Evolutionary conservation across 2,113 vertebrate species (phyloP).

Genomic region (Electrona antarctica): DNA sequence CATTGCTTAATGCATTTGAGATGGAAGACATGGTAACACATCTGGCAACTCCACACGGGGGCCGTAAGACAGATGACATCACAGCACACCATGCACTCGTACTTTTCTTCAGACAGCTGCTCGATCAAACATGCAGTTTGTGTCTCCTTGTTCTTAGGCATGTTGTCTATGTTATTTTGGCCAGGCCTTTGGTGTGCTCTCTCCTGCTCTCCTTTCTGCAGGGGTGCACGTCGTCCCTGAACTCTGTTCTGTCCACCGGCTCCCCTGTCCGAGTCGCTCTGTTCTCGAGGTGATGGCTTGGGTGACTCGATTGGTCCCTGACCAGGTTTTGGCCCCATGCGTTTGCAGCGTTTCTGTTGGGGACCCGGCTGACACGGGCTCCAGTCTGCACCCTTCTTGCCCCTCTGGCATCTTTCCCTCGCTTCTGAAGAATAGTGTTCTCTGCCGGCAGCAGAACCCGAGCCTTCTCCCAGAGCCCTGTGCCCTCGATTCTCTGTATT

Average conservation of each 20-base stretch:
- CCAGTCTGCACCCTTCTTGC: constrained; percentile 33
- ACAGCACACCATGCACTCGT: constrained; percentile 99
- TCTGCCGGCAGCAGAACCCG: constrained; percentile 11
- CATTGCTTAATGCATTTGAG: constrained; percentile 98
- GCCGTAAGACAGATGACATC: constrained; percentile 89
- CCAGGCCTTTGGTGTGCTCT: constrained; percentile 73
- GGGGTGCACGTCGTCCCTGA: constrained; percentile 68
- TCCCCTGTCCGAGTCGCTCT: constrained; percentile 71
- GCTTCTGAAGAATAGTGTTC: constrained; percentile 27
- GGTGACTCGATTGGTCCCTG: constrained; percentile 78
- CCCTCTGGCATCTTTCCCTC: constrained; percentile 40
- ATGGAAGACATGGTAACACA: constrained; percentile 97
- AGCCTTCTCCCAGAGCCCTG: constrained; percentile 1
- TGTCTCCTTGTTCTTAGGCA: constrained; percentile 93
- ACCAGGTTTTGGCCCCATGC: constrained; percentile 72
- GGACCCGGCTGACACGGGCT: constrained; percentile 40
- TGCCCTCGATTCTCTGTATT: constrained; percentile 33
- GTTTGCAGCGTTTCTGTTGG: constrained; percentile 66
- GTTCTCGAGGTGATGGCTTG: constrained; percentile 56
- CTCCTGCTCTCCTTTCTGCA: constrained; percentile 76
- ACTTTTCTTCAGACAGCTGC: constrained; percentile 94
- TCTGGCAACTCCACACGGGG: constrained; percentile 95
- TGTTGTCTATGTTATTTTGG: constrained; percentile 81
- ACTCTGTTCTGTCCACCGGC: constrained; percentile 31
- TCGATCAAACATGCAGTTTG: constrained; percentile 96